Percentiles rank a stretch among this genome's conserved stretches.
Conservation (phyloP, 2,113 vertebrate species). For the Serilophus lunatus region DNA sequence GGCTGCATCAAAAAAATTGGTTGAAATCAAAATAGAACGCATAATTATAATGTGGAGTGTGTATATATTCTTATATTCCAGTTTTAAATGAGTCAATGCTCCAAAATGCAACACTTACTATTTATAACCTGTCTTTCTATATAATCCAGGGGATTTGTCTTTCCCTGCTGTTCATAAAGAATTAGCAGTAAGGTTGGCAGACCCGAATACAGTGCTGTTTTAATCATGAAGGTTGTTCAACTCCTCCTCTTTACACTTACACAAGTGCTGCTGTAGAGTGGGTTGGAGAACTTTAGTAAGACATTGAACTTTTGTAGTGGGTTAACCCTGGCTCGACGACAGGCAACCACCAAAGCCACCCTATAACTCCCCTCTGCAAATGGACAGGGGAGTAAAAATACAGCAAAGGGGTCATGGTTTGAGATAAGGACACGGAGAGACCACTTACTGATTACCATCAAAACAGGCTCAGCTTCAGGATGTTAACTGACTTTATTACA, state of each 20-base stretch:
- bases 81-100: background rate
- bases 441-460: background rate
- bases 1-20: constrained; percentile 68
- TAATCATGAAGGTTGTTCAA: background rate
- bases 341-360: background rate
- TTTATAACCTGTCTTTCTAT: background rate
- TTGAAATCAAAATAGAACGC: constrained; percentile 33
- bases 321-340: background rate
- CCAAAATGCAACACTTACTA: background rate
- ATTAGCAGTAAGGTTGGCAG: background rate
- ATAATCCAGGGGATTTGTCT: background rate
- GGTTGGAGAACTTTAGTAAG: background rate
- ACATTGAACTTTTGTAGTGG: background rate
- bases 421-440: background rate
- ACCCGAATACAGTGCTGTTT: background rate
- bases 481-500: background rate
- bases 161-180: background rate
- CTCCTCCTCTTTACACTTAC: background rate
- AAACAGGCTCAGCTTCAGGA: background rate
- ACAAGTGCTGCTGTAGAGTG: background rate
- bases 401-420: background rate
- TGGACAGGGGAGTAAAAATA: background rate
- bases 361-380: background rate
- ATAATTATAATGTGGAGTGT: background rate
- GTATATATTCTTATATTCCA: background rate